Base-by-base conservation (phyloP, 2,888 invertebrate genomes). In the Homarus gammarus region DNA sequence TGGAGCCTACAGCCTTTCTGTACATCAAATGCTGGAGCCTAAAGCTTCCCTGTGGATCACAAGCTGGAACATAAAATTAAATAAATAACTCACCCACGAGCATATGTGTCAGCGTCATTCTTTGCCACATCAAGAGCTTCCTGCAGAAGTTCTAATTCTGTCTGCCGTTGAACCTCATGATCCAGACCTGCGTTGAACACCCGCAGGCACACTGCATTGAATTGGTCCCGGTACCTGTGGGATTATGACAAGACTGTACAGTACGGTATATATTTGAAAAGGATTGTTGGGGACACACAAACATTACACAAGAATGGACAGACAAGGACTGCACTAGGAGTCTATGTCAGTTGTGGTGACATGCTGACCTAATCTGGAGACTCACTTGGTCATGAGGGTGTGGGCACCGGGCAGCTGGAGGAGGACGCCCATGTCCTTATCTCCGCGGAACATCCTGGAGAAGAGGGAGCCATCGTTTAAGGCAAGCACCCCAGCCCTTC, bases 401-500 rank as follows among this genome's bases (percentile, higher is more conserved):
- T 92, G 85, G 12, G 89, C 90, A 15, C 92, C 92, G 1, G 82
- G 89, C 8, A 90, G 90, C 12, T 83, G 64, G 12, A 89, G 68
- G 18, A 92, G 72, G 10, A 89, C 87, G 1, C 82, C 82, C 84
- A 89, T 78, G 27, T 92, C 89, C 44, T 77, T 84, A 68, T 90
- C 90, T 18, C 90, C 90, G 10, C 77, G 72, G n/a, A 90, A 83
- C 90, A 92, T 88, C 51, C 82, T 85, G 12, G 61, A 38, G 49
- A 92, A 90, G 51, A 92, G 84, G 8, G 86, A 84, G 5, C 89
- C 90, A 38, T 90, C 92, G 49, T 92, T 75, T 31, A 92, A 87
- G 12, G 89, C 85, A 22, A 84, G 44, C 40, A 92, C 92, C 3
- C 92, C 92, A 3, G 92, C 92, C 64, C 61, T 36, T 10, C 78